A percentile compares a stretch with the other conserved stretches of the same genome.
These are phyloP conservation scores for Crocidura indochinensis DNA, from an alignment of 2,797 vertebrate genomes.

Conservation along the genomic window DNA sequence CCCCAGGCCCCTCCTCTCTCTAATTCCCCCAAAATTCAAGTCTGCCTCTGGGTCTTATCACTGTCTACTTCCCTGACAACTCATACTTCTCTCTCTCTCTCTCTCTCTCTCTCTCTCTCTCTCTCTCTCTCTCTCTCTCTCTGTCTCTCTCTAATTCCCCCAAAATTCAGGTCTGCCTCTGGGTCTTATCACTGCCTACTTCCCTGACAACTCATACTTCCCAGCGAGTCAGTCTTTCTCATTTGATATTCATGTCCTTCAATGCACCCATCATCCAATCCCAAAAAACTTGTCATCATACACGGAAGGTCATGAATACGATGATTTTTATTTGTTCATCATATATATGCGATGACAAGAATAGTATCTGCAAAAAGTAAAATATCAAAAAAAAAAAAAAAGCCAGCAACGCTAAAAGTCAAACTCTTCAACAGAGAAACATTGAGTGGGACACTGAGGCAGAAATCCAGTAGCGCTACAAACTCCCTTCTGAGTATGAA, in stretches of 20 bases:
- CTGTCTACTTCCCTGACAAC: too few relatives aligned
- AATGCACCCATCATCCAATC: background rate
- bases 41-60: too few relatives aligned
- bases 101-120: too few relatives aligned
- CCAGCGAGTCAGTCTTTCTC: too few relatives aligned
- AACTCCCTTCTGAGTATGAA: constrained; percentile 34
- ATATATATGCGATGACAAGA: constrained; percentile 34
- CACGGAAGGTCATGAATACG: background rate
- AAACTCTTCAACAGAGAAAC: constrained; percentile 3
- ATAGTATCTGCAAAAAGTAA: background rate
- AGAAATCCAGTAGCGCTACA: constrained; percentile 42
- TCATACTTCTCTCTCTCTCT: too few relatives aligned
- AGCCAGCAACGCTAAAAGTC: background rate
- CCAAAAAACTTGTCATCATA: constrained; percentile 41
- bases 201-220: background rate
- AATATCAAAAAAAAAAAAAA: background rate
- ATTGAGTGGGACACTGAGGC: constrained; percentile 34
- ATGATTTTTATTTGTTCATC: constrained; percentile 53
- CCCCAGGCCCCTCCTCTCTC: too few relatives aligned
- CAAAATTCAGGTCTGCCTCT: background rate
- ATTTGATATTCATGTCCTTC: too few relatives aligned
- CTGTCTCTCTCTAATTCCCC: background rate
- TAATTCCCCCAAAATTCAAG: too few relatives aligned
- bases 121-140: too few relatives aligned
- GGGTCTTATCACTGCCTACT: background rate